These are phyloP conservation scores for Champsocephalus gunnari DNA, from an alignment of 2,797 vertebrate genomes.

Conservation along the genomic window DNA sequence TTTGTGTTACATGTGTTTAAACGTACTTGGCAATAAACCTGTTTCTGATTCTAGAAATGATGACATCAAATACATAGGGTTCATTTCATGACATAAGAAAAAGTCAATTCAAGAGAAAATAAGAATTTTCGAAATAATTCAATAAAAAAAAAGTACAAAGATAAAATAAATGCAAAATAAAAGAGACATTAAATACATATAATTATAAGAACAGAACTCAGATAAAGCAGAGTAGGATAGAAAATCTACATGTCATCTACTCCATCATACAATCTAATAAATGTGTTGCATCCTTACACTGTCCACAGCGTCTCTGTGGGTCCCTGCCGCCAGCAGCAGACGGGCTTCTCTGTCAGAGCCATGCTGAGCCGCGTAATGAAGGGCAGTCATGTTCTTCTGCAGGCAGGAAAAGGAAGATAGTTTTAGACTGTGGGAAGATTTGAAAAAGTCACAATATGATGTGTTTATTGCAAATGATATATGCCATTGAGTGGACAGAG, in stretches of 20 bases:
- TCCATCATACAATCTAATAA: background rate
- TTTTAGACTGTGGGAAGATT: background rate
- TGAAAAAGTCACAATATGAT: background rate
- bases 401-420: slow-evolving; percentile 10
- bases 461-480: background rate
- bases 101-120: too few species aligned
- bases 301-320: slow-evolving; percentile 82
- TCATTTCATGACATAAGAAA: too few species aligned
- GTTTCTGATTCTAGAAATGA: too few species aligned
- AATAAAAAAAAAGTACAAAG: too few species aligned
- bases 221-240: too few species aligned
- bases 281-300: slow-evolving; percentile 75
- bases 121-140: too few species aligned
- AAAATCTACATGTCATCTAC: background rate
- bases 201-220: too few species aligned
- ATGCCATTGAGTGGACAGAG: slow-evolving; percentile 12
- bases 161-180: too few species aligned
- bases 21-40: too few species aligned
- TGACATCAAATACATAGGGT: background rate
- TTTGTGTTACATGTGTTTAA: too few species aligned
- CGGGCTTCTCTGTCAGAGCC: slow-evolving; percentile 82
- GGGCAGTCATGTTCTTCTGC: slow-evolving; percentile 88
- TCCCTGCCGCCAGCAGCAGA: slow-evolving; percentile 85
- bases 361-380: slow-evolving; percentile 85
- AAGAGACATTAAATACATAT: too few species aligned